Evolutionary conservation across 2,888 invertebrate species (phyloP), one percentile per base, ranked within the genome.

Genomic region (Chelonus formosanus): DNA sequence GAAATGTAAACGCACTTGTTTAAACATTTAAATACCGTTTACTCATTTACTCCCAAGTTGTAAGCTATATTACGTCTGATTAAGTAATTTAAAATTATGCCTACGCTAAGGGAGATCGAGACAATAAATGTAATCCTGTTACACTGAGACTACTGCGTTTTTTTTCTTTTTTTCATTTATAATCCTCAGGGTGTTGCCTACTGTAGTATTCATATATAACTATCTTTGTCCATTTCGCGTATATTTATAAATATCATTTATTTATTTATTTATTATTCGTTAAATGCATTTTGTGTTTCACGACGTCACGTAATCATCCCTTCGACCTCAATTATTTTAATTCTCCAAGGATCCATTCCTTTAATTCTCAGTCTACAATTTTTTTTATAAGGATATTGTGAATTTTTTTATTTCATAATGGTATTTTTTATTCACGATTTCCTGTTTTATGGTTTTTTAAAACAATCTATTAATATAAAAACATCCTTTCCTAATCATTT

Each of bases 61-160:
- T 80, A 80, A 78, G 73, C 72, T 75, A 73, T 68, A 75, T 67
- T 74, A 73, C 73, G 72, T 70, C 75, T 20, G 20, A 74, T 72
- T 56, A 73, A 75, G 70, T 32, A 64, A 59, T 10, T 63, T 40
- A 35, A 48, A 62, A 54, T 53, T 52, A 44, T 20, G 20, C 20
- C 20, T 20, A 20, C 20, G 20, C 20, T 76, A 80, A 78, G 82
- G 80, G 78, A 82, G 80, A 82, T 83, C 83, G 81, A 81, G 83
- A 83, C 82, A 84, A 84, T 83, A 84, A 84, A 84, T 83, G 84
- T 82, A 84, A 84, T 83, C 78, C 80, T 84, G 82, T 84, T 84
- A 82, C 79, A 84, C 83, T 81, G 80, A 83, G 81, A 81, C 75
- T 77, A 81, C 75, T 83, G 82, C 79, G 81, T 84, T 83, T 82